Evolutionary conservation across 1,140 invertebrate genomes (phyloP), one percentile per base, ranked within the genome.

Genomic region (Radopholus similis): DNA sequence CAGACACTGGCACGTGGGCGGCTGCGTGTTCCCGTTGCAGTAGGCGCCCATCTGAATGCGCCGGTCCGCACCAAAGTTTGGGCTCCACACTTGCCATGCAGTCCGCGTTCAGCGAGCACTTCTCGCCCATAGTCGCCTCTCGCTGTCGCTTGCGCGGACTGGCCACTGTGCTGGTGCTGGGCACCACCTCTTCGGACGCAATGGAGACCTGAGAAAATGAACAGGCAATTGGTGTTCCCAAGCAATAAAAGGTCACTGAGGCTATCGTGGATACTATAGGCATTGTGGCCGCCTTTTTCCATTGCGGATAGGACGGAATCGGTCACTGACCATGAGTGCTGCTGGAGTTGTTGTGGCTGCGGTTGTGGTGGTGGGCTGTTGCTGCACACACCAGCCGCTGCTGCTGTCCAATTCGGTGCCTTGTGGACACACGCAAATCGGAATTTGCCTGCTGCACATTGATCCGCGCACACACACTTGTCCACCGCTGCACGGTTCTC

Each of bases 1-100:
- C 15, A 81, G 65, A 60, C 79, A 81, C 64, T 81, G 80, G 67
- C 79, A 81, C 2, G 75, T 78, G 15, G 79, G 78, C 34, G 79
- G 79, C 40, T 73, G 68, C 6, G 78, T 81, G 57, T 82, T 81
- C 18, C 80, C 79, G 59, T 81, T 82, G 55, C 79, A 81, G 65
- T 81, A 81, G 2, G 79, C 80, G 30, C 77, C 80, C 15, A 66
- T 47, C 59, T 42, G 32, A 62, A 40, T 28, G 28, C n/a, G 21
- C 3, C 21, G 15, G 28, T 11, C 30, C 8, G 21, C 30, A 47
- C 5, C 5, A 49, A 60, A 26, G 15, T 47, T 57, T 57, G 1
- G 18, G 28, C 18, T 21, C 15, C 15, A 11, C 21, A 18, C 37
- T 2, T 34, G 47, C 66, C 73, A 75, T 73, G 68, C 79, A 81